Evolutionary conservation across 2,113 vertebrate species (phyloP).

Genomic region (Aegotheles bennettii): DNA sequence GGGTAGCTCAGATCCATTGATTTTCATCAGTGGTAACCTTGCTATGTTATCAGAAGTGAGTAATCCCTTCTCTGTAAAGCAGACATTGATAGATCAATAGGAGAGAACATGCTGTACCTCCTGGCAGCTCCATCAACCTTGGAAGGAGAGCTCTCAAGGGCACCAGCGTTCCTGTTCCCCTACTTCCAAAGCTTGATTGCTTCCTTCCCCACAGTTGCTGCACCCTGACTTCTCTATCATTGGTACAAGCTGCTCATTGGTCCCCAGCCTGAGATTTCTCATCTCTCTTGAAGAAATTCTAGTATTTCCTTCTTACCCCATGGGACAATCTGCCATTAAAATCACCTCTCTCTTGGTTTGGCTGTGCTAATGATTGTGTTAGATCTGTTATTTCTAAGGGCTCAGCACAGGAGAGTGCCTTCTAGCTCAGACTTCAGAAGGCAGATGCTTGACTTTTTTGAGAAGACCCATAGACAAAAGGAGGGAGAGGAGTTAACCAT

Average conservation of each 20-base stretch:
- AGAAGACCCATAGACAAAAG: background rate
- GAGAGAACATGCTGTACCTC: slow-evolving; percentile 54
- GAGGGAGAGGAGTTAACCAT: background rate
- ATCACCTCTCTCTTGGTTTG: background rate
- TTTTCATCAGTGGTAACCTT: slow-evolving; percentile 68
- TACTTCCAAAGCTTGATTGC: background rate
- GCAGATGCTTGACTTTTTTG: background rate
- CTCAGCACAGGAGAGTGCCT: background rate
- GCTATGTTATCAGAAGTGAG: slow-evolving; percentile 67
- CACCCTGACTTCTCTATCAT: background rate
- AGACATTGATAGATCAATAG: slow-evolving; percentile 69
- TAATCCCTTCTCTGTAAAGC: slow-evolving; percentile 62
- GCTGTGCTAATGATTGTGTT: background rate
- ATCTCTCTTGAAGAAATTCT: background rate
- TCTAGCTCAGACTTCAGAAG: background rate
- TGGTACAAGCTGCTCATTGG: background rate
- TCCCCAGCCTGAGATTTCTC: background rate
- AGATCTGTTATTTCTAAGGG: background rate
- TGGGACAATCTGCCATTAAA: background rate
- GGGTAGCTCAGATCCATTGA: slow-evolving; percentile 48
- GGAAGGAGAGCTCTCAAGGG: slow-evolving; percentile 19
- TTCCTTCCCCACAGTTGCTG: background rate
- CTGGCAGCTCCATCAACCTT: slow-evolving; percentile 65
- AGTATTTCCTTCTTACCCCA: background rate
- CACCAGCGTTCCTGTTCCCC: background rate